Evolutionary conservation across 2,888 invertebrate species (phyloP), one percentile per base, ranked within the genome.

Genomic region (Palloptera scutellata): DNA sequence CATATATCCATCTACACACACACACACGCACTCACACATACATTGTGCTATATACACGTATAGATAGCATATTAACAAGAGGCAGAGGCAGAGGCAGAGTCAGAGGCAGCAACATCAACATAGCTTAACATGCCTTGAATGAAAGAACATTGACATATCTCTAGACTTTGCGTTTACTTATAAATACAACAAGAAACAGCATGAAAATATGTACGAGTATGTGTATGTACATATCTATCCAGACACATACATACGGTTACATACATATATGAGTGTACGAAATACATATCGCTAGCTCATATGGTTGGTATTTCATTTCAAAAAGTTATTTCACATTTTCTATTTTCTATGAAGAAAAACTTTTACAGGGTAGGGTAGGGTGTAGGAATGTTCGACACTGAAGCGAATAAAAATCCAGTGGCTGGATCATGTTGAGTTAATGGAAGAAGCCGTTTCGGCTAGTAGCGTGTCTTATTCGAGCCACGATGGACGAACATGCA

Each of bases 1-100:
- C 30, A 30, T 30, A 30, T 30, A 30, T 30, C 6, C 6, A 30
- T 30, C 3, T 30, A 30, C 6, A 6, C 30, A 42, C 41, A 54
- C 12, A 17, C 42, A 59, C 13, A 19, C 51, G 45, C 20, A 48
- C 13, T 40, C 51, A 40, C 64, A 48, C 13, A 48, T 1, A 40
- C 58, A 64, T 40, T 55, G 55, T 15, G 55, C 55, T 54, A 62
- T 54, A 43, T 62, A 55, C 42, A 54, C 11, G 19, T 54, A 11
- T 54, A 54, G 5, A 19, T 54, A 54, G 48, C 54, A 15, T 17
- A 48, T 48, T 43, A 54, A 13, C 41, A 42, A 19, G 51, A 51
- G 60, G 20, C 19, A 20, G 19, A 20, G 41, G 30, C 17, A 20
- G n/a, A 12, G 43, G 54, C 43, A 42, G 42, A 19, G 15, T 20